phyloP scores from a whole-genome alignment of 2,888 invertebrate genomes.

The Perizoma affinitatum region DNA sequence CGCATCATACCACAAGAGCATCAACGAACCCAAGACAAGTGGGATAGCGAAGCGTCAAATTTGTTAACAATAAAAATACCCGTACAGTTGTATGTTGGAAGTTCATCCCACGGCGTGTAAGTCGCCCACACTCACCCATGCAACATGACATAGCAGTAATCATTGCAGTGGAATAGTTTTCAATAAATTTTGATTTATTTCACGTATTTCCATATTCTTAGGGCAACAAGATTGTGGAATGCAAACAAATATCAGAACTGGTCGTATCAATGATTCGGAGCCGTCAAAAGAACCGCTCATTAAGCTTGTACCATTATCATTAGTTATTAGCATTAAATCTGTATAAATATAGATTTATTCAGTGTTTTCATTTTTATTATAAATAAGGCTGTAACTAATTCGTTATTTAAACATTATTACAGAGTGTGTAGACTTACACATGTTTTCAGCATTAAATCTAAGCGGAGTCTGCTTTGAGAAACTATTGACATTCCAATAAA shows the following conservation, averaged over 20 bases:
- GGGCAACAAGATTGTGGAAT: constrained; percentile 40
- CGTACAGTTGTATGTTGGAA: constrained; percentile 42
- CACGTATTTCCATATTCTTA: constrained; percentile 52
- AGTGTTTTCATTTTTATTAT: constrained; percentile 33
- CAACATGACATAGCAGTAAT: constrained; percentile 63
- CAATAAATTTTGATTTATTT: constrained; percentile 65
- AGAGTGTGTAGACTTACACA: too few relatives aligned
- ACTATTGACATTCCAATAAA: too few relatives aligned
- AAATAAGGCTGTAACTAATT: constrained; percentile 23
- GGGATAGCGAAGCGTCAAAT: constrained; percentile 45
- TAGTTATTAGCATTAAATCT: constrained; percentile 39
- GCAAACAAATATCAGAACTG: constrained; percentile 37
- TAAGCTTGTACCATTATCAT: constrained; percentile 40
- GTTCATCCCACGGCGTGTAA: constrained; percentile 61
- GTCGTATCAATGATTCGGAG: constrained; percentile 27
- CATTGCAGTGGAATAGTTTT: constrained; percentile 59
- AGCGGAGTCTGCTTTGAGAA: not conserved
- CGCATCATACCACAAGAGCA: constrained; percentile 26
- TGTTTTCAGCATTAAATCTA: too few relatives aligned
- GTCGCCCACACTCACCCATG: constrained; percentile 56
- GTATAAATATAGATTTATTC: constrained; percentile 40
- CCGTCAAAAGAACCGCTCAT: constrained; percentile 39
- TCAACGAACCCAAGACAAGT: constrained; percentile 33
- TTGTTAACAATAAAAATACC: constrained; percentile 58
- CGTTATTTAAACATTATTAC: constrained; percentile 20